Conservation (phyloP, 2,113 vertebrate species). For the Lophius piscatorius region DNA sequence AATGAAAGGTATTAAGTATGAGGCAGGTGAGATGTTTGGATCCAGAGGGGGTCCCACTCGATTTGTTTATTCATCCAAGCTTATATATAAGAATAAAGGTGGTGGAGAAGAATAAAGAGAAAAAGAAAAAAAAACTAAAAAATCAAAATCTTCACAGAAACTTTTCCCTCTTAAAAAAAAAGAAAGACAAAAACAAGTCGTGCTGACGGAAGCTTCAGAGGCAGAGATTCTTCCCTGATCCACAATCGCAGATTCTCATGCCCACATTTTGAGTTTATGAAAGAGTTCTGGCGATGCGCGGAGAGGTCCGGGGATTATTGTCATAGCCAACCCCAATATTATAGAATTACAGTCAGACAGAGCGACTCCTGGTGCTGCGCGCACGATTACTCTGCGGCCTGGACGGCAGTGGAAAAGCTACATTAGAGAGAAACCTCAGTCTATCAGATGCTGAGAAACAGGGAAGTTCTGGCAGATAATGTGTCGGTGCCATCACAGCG, state of each 20-base stretch:
- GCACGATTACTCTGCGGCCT: slow-evolving; percentile 74
- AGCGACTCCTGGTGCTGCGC: slow-evolving; percentile 71
- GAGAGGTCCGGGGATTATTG: slow-evolving; percentile 65
- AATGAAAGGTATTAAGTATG: too few species aligned
- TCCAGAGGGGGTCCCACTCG: too few species aligned
- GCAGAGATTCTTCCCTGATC: slow-evolving; percentile 25
- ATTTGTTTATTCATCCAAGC: too few species aligned
- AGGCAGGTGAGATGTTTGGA: too few species aligned
- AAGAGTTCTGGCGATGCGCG: slow-evolving; percentile 34
- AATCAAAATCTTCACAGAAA: too few species aligned
- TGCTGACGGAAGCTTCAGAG: slow-evolving; percentile 29
- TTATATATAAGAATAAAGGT: too few species aligned
- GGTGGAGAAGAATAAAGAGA: too few species aligned
- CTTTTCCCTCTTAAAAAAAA: slow-evolving; percentile 38
- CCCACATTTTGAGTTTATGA: slow-evolving; percentile 51
- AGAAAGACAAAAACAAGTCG: too few species aligned
- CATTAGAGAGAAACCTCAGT: slow-evolving; percentile 58
- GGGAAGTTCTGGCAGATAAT: slow-evolving; percentile 58
- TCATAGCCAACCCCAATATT: slow-evolving; percentile 76
- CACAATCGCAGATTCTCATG: slow-evolving; percentile 40
- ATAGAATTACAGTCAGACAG: slow-evolving; percentile 78
- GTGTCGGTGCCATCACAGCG: slow-evolving; percentile 49
- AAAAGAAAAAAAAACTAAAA: too few species aligned
- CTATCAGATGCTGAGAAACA: slow-evolving; percentile 48
- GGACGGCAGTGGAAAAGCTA: slow-evolving; percentile 61